These are phyloP conservation scores for Aphodius granarius DNA, from an alignment of 2,888 invertebrate species.

Conservation along the genomic window DNA sequence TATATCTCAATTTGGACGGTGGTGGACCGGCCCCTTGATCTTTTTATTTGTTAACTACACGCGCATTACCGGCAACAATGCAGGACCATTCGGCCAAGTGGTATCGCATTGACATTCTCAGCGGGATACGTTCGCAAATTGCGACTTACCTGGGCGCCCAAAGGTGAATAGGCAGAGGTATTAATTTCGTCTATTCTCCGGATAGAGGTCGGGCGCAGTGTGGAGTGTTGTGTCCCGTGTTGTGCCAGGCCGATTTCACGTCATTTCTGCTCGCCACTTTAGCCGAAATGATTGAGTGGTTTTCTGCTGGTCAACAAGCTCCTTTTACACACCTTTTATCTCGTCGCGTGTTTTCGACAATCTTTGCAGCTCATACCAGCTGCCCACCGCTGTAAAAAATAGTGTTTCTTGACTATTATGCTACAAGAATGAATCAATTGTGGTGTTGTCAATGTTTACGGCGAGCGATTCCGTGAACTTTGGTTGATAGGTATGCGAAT, in stretches of 20 bases:
- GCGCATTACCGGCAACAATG: conserved; percentile 39
- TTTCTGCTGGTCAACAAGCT: conserved; percentile 3
- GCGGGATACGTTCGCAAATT: neutral
- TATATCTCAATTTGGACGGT: conserved; percentile 45
- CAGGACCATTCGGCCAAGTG: neutral
- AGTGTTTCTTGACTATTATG: neutral
- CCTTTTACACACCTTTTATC: neutral
- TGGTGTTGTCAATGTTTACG: neutral
- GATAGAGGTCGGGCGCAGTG: neutral
- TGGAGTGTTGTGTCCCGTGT: conserved; percentile 1
- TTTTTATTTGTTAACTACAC: conserved; percentile 43
- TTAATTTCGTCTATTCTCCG: neutral
- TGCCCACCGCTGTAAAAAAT: neutral
- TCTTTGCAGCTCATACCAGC: neutral
- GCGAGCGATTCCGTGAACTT: neutral
- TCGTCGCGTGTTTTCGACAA: neutral
- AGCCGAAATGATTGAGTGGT: conserved; percentile 8
- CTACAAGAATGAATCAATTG: neutral
- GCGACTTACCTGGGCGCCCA: neutral
- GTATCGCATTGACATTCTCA: neutral
- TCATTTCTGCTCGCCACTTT: neutral
- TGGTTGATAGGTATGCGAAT: neutral
- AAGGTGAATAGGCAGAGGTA: neutral
- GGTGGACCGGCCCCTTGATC: conserved; percentile 41
- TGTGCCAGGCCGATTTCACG: conserved; percentile 12